Base-by-base conservation (phyloP, 2,888 invertebrate species). In the Plebejus melissa region DNA sequence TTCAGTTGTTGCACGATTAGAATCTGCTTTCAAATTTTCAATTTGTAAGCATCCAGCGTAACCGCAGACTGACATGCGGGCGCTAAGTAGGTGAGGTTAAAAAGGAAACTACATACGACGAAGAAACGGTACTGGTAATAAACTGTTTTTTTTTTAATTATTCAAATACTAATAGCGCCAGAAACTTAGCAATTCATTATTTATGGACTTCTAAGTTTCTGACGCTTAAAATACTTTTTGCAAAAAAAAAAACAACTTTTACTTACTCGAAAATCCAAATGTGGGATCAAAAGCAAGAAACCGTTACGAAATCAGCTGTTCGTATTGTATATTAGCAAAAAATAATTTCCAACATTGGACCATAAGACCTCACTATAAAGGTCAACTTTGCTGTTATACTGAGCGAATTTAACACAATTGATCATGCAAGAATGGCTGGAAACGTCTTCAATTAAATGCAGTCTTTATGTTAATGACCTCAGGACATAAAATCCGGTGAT, bases 241-340 rank as follows among this genome's bases (percentile, higher is more conserved):
- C 32, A 32, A 11, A 11, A 32, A 65, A 65, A 3, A 38, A 38
- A 46, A 46, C 9, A 41, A 41, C 41, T 50, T 54, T 16, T 54
- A 16, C 54, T 54, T 54, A 4, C 28, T 22, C 11, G 60, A 60
- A 28, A 28, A 4, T n/a, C 57, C 13, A 60, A 71, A n/a, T 16
- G 72, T 46, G 28, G 28, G 0, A 72, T 5, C 50, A 54, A 71
- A 71, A 46, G 46, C 4, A 5, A 71, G 86, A 88, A 87, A 88
- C 91, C 90, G 91, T 91, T 90, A 89, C 86, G 85, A 85, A 88
- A 90, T 90, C 91, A 91, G 91, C 91, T 92, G 91, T 90, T 87
- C 79, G 80, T 76, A 84, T 86, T 83, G 83, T 85, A 82, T 83
- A 85, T 87, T 83, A 77, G 82, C 83, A 81, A 84, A 79, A 54